Percentiles rank a stretch among this genome's conserved stretches.
phyloP scores from a whole-genome alignment of 2,797 vertebrate genomes.

The Crossoptilon crossoptilon region DNA sequence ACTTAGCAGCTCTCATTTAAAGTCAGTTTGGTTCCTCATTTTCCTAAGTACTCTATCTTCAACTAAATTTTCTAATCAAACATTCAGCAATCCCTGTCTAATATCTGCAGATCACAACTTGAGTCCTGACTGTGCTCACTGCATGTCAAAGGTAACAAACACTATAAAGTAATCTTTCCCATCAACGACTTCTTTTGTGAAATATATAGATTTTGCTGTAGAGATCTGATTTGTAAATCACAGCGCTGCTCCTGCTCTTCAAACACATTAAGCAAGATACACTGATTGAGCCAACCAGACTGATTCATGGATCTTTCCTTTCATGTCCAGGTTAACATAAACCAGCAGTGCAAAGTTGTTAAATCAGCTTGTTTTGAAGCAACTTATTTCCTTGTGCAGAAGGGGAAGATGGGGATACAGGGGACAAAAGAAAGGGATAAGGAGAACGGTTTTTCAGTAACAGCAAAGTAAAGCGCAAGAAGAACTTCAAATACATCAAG shows the following conservation, averaged over 20 bases:
- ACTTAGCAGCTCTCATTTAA: not conserved
- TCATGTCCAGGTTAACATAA: not conserved
- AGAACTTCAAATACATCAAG: not conserved
- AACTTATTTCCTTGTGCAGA: not conserved
- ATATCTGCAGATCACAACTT: not conserved
- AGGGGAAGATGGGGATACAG: not conserved
- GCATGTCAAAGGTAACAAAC: not conserved
- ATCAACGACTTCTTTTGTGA: not conserved
- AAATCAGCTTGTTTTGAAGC: constrained; percentile 26
- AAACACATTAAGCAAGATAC: not conserved
- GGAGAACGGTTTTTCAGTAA: not conserved
- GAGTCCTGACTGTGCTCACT: not conserved
- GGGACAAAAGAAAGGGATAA: not conserved
- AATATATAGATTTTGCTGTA: not conserved
- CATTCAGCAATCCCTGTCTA: not conserved
- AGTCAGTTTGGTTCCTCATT: not conserved
- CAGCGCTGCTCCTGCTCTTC: not conserved
- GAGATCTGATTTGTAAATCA: not conserved
- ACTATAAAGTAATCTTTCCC: not conserved
- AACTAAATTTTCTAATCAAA: not conserved
- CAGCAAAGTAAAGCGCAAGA: not conserved
- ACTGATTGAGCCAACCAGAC: not conserved
- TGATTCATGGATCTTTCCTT: not conserved
- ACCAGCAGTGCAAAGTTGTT: constrained; percentile 10
- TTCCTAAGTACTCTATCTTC: not conserved